A percentile compares a stretch with the other conserved stretches of the same genome.
Conservation (phyloP, 2,113 vertebrate species). For the Agapornis roseicollis region DNA sequence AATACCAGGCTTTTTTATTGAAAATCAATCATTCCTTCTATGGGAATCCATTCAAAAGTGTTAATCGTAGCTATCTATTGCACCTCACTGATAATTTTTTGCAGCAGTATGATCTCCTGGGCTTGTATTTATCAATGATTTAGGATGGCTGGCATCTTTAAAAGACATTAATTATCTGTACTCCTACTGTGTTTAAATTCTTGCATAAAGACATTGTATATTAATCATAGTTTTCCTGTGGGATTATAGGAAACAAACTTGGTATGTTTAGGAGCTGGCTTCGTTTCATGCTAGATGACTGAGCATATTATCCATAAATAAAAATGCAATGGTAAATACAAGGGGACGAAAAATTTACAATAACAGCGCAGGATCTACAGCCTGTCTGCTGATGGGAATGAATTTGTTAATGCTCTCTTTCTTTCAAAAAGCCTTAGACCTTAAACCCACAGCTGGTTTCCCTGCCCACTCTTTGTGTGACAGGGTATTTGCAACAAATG, state of each 20-base stretch:
- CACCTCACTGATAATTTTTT: neutral
- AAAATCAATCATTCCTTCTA: slow-evolving; percentile 3
- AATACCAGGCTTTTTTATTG: neutral
- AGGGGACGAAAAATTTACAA: neutral
- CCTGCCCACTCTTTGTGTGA: neutral
- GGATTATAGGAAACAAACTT: neutral
- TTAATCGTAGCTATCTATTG: neutral
- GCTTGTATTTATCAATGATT: slow-evolving; percentile 8
- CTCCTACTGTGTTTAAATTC: neutral
- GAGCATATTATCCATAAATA: neutral
- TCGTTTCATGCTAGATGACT: neutral
- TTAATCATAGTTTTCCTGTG: neutral
- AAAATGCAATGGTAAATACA: neutral
- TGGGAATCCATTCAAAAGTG: neutral
- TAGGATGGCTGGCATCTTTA: neutral
- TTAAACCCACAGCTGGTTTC: neutral
- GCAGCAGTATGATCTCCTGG: neutral
- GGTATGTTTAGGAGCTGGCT: neutral
- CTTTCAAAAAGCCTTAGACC: neutral
- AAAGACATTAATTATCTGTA: neutral
- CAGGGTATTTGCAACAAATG: neutral
- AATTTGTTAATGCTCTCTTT: neutral
- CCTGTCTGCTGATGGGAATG: neutral
- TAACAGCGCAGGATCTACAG: neutral
- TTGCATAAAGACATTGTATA: neutral